phyloP scores from a whole-genome alignment of 2,797 vertebrate genomes.

The Decapterus maruadsi region DNA sequence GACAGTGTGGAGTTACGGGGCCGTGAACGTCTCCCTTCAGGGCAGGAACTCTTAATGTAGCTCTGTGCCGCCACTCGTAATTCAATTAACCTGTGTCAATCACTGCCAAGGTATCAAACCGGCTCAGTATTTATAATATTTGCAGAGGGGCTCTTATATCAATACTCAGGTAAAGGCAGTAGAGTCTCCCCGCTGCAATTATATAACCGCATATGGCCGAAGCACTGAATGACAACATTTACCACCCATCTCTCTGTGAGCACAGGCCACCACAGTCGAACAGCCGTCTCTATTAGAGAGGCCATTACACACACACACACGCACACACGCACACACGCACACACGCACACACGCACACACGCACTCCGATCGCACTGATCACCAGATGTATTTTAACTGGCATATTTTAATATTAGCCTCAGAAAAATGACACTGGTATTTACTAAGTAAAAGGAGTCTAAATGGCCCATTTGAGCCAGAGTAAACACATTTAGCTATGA shows the following conservation, averaged over 20 bases:
- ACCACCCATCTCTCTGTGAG: conserved; percentile 70
- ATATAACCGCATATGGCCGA: conserved; percentile 73
- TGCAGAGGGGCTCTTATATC: conserved; percentile 80
- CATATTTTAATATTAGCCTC: conserved; percentile 85
- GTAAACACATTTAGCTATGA: conserved; percentile 97
- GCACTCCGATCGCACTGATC: conserved; percentile 32
- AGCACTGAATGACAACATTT: conserved; percentile 82
- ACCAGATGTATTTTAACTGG: conserved; percentile 82
- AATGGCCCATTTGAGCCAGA: conserved; percentile 89
- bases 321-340: neutral
- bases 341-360: conserved; percentile 6
- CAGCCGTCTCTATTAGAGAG: conserved; percentile 60
- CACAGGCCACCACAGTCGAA: conserved; percentile 57
- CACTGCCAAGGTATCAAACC: conserved; percentile 79
- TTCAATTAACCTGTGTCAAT: conserved; percentile 81
- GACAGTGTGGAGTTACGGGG: conserved; percentile 53
- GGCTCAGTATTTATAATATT: conserved; percentile 76
- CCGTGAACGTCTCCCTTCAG: conserved; percentile 64
- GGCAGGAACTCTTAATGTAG: conserved; percentile 71
- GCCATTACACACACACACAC: conserved; percentile 20
- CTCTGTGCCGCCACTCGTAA: conserved; percentile 76
- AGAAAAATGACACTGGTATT: conserved; percentile 86
- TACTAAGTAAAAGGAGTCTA: conserved; percentile 85
- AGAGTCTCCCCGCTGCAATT: conserved; percentile 68
- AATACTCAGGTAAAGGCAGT: conserved; percentile 74